Conservation (phyloP, 1,140 invertebrate species). For the Drosophila nebulosa region DNA sequence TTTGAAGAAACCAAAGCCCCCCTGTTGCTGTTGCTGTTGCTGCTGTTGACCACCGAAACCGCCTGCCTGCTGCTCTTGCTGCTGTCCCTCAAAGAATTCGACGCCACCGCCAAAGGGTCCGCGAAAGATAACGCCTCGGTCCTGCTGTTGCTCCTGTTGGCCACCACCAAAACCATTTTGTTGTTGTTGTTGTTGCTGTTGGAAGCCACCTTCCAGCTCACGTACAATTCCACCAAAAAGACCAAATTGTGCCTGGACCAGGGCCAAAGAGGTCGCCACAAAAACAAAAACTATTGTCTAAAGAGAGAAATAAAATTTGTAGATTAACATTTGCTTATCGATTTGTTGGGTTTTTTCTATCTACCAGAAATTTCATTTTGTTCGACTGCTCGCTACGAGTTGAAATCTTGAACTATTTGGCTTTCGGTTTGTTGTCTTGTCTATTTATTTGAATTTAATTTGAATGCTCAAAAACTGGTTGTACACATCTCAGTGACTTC, state of each 20-base stretch:
- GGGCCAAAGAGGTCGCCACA: not conserved
- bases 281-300: not conserved
- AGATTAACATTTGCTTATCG: too few relatives aligned
- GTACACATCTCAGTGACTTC: not conserved
- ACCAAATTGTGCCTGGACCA: not conserved
- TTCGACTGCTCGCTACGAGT: not conserved
- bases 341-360: not conserved
- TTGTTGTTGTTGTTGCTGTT: constrained; percentile 2
- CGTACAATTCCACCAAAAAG: not conserved
- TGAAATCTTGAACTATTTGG: not conserved
- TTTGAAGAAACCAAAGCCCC: not conserved
- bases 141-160: not conserved
- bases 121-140: not conserved
- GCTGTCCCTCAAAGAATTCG: constrained; percentile 1
- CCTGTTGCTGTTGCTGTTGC: constrained; percentile 36
- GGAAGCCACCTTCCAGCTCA: not conserved
- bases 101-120: not conserved
- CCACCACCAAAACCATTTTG: not conserved
- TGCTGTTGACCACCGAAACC: constrained; percentile 8
- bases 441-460: not conserved
- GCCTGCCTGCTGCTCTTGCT: constrained; percentile 6
- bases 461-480: not conserved
- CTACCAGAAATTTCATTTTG: not conserved
- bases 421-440: not conserved
- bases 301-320: too few relatives aligned